Evolutionary conservation across 2,797 vertebrate species (phyloP).

Genomic region (Phoxinus dragarum): DNA sequence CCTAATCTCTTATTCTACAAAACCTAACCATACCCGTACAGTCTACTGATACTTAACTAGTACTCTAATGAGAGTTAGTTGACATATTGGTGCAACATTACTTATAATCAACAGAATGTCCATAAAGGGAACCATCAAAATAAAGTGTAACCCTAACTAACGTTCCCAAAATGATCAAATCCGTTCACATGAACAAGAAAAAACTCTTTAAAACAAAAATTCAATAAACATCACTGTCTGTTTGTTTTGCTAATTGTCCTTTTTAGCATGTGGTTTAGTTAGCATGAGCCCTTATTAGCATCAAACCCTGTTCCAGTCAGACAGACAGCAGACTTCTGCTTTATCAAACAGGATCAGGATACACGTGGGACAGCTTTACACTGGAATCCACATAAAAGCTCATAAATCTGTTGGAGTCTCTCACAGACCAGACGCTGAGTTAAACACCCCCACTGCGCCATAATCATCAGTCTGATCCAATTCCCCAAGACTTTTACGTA

Average conservation of each 20-base stretch:
- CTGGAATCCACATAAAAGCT: constrained; percentile 80
- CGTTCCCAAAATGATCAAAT: too few species aligned
- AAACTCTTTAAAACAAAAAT: not conserved
- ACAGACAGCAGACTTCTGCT: constrained; percentile 65
- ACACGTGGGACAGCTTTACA: constrained; percentile 81
- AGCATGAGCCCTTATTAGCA: constrained; percentile 12
- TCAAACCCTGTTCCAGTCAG: not conserved
- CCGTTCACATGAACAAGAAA: too few species aligned
- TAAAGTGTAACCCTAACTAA: not conserved
- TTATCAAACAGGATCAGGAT: constrained; percentile 63
- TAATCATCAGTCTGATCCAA: constrained; percentile 10
- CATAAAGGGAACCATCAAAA: not conserved
- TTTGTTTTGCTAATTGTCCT: not conserved
- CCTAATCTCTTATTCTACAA: not conserved
- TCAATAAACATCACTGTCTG: not conserved
- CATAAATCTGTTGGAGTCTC: constrained; percentile 71
- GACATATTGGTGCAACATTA: too few species aligned
- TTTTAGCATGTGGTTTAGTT: not conserved
- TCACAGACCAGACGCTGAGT: constrained; percentile 69
- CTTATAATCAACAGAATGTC: too few species aligned
- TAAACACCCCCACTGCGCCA: constrained; percentile 48
- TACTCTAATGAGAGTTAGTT: not conserved
- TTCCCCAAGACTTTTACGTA: not conserved
- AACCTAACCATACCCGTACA: not conserved
- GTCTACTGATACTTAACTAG: not conserved